Conservation (phyloP, 2,113 vertebrate genomes). For the Pogona vitticeps region DNA sequence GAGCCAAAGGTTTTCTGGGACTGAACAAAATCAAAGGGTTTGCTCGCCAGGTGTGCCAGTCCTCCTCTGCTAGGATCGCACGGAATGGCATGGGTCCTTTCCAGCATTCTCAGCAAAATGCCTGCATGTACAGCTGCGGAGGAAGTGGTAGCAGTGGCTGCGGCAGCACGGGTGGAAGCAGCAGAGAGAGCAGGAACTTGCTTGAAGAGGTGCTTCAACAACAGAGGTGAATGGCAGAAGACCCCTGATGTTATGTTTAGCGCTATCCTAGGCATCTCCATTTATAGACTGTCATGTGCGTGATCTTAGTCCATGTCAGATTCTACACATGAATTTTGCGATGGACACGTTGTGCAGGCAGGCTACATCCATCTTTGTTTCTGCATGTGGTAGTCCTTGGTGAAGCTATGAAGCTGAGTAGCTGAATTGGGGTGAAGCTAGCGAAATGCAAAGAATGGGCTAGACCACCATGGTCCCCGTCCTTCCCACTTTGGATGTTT, state of each 20-base stretch:
- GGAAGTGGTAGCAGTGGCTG: slow-evolving; percentile 64
- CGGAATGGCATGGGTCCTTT: slow-evolving; percentile 80
- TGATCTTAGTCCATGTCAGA: not conserved
- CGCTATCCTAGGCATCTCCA: not conserved
- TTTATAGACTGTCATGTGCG: not conserved
- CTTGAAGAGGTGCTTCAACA: not conserved
- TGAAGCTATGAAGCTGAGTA: not conserved
- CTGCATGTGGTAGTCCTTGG: not conserved
- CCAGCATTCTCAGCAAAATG: slow-evolving; percentile 64
- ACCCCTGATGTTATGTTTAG: no score
- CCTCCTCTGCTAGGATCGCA: slow-evolving; percentile 80
- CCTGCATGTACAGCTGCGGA: slow-evolving; percentile 63
- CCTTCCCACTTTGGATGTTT: not conserved
- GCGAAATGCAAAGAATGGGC: not conserved
- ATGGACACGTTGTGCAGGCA: not conserved
- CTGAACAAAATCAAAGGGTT: slow-evolving; percentile 96
- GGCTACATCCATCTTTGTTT: not conserved
- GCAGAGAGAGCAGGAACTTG: slow-evolving; percentile 76
- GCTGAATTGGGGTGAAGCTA: not conserved
- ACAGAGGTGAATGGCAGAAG: not conserved
- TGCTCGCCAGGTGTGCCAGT: slow-evolving; percentile 85
- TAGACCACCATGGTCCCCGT: not conserved
- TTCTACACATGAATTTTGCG: not conserved
- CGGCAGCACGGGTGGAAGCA: slow-evolving; percentile 95
- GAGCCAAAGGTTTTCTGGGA: slow-evolving; percentile 92